Evolutionary conservation across 1,140 invertebrate genomes (phyloP).

Genomic region (Tetranychus cinnabarinus): DNA sequence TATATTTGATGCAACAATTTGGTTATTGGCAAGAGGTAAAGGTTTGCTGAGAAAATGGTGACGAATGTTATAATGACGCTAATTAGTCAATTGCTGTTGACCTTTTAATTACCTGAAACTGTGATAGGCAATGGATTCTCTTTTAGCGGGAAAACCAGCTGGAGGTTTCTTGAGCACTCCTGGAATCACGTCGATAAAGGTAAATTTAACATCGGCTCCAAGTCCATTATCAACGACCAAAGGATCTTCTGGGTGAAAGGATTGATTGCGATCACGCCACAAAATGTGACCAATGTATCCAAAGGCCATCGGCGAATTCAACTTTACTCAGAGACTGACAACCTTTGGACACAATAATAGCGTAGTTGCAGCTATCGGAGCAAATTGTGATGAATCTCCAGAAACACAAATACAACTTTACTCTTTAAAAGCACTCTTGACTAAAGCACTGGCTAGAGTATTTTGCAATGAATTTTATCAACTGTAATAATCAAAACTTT

Average conservation of each 20-base stretch:
- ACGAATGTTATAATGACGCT: not conserved
- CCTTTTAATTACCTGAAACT: conserved; percentile 2
- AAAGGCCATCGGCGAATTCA: not conserved
- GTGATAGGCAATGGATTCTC: conserved; percentile 1
- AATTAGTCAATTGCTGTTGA: not conserved
- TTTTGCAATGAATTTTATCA: too few relatives aligned
- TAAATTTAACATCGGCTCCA: conserved; percentile 5
- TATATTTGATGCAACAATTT: too few relatives aligned
- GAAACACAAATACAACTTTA: too few relatives aligned
- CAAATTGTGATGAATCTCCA: too few relatives aligned
- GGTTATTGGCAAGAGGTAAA: not conserved
- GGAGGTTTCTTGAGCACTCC: not conserved
- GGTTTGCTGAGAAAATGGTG: too few relatives aligned
- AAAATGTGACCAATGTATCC: not conserved
- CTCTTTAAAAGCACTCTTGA: too few relatives aligned
- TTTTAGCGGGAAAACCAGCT: not conserved
- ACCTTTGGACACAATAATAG: too few relatives aligned
- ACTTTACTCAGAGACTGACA: not conserved
- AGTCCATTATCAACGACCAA: conserved; percentile 3
- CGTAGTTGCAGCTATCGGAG: too few relatives aligned
- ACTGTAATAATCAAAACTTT: too few relatives aligned
- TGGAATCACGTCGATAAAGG: conserved; percentile 8
- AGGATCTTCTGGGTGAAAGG: conserved; percentile 5
- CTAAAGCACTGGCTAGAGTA: too few relatives aligned
- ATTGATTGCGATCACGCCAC: not conserved